Conservation (phyloP, 2,113 vertebrate species). For the Trematocara zebra region DNA sequence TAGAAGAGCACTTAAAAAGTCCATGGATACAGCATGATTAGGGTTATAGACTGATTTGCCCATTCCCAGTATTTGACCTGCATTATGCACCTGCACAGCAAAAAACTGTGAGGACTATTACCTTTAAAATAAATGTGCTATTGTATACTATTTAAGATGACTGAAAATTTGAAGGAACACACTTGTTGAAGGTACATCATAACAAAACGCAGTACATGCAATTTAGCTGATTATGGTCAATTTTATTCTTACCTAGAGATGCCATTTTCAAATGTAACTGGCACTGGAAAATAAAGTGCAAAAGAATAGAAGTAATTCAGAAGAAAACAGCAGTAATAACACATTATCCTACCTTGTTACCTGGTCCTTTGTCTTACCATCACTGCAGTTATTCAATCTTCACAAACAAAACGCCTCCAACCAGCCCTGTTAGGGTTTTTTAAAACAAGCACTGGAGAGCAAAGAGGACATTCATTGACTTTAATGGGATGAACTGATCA, state of each 20-base stretch:
- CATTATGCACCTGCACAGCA: background rate
- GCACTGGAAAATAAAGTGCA: background rate
- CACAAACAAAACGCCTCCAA: slow-evolving; percentile 67
- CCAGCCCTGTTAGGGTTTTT: slow-evolving; percentile 74
- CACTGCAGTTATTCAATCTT: slow-evolving; percentile 72
- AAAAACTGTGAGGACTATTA: background rate
- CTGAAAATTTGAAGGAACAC: background rate
- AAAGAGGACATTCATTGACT: slow-evolving; percentile 79
- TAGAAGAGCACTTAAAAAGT: background rate
- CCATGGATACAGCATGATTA: background rate
- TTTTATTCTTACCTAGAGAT: background rate
- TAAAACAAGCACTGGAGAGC: slow-evolving; percentile 76
- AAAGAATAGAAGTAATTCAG: slow-evolving; percentile 12
- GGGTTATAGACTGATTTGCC: background rate
- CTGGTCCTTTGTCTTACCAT: slow-evolving; percentile 54
- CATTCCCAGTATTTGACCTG: background rate
- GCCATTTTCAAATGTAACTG: background rate
- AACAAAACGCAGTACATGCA: background rate
- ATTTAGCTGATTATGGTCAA: background rate
- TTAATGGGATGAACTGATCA: slow-evolving; percentile 81
- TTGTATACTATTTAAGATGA: background rate
- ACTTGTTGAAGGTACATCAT: background rate
- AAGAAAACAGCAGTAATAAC: slow-evolving; percentile 49
- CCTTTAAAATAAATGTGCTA: background rate
- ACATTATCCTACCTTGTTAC: slow-evolving; percentile 54